Conservation (phyloP, 2,113 vertebrate species). For the Muntiacus muntjak region DNA sequence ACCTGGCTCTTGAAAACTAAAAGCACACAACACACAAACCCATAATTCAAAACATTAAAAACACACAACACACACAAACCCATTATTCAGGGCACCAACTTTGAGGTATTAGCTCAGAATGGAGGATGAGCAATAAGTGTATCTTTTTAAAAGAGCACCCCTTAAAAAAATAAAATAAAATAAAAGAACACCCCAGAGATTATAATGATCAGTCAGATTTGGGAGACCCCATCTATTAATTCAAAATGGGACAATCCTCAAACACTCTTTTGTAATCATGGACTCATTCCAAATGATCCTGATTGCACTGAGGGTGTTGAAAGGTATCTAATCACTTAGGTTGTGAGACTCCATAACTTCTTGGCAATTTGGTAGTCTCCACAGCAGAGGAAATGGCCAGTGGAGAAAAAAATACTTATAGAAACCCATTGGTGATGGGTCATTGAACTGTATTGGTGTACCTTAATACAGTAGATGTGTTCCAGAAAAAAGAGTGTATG, state of each 20-base stretch:
- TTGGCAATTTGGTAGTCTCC: neutral
- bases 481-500: constrained; percentile 17
- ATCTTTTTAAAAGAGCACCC: neutral
- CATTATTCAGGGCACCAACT: neutral
- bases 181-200: neutral
- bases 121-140: neutral
- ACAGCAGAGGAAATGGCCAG: neutral
- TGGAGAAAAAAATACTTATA: neutral
- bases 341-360: neutral
- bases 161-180: no score
- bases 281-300: neutral
- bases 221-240: neutral
- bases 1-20: neutral
- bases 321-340: constrained; percentile 15
- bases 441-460: constrained; percentile 28
- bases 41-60: neutral
- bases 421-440: constrained; percentile 12
- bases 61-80: neutral
- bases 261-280: neutral
- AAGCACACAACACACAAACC: neutral
- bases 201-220: neutral
- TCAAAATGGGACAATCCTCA: neutral
- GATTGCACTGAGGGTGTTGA: neutral
- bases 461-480: neutral
- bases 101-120: neutral